Base-by-base conservation (phyloP, 2,888 invertebrate species). In the Clistopyga incitator region DNA sequence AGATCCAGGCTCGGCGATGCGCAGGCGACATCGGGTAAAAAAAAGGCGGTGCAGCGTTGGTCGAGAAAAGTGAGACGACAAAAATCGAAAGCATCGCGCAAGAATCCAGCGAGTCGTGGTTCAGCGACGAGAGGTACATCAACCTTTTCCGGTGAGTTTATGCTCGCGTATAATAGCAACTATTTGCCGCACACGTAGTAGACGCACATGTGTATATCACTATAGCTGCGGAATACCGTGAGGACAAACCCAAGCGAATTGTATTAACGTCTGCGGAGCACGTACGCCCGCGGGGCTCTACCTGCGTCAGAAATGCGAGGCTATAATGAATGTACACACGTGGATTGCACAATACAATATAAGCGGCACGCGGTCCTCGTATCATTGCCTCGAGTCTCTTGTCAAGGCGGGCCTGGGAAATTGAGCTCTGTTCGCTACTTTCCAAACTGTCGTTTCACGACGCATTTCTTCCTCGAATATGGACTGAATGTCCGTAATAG, bases 61-160 rank as follows among this genome's bases (percentile, higher is more conserved):
- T 95, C 95, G 13, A 95, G 95, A 89, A 95, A 95, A 91, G 95
- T 95, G 54, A 93, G 95, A 61, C 94, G 95, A 84, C 96, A 96
- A 87, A 95, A 95, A 94, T 95, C 95, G 84, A 95, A 95, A 86
- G 94, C 94, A 8, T 94, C 95, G 1, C 94, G 93, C 82, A 92
- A 91, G 81, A 88, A 88, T 81, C 88, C 89, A 25, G 87, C 85
- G 34, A 72, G 80, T 13, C 42, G 81, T 59, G 76, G 78, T 59
- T 61, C 80, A 13, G 25, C 42, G 20, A 76, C 86, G 8, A 85
- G 84, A 38, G 77, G 64, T 6, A 64, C 85, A 54, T 83, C 85
- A 65, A 78, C 72, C 56, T 72, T 81, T 18, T 72, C 78, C 64
- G 87, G 87, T 87, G 64, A 86, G 86, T 83, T 54, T 50, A 70